Conservation (phyloP, 2,113 vertebrate genomes). For the Dissostichus mawsoni region DNA sequence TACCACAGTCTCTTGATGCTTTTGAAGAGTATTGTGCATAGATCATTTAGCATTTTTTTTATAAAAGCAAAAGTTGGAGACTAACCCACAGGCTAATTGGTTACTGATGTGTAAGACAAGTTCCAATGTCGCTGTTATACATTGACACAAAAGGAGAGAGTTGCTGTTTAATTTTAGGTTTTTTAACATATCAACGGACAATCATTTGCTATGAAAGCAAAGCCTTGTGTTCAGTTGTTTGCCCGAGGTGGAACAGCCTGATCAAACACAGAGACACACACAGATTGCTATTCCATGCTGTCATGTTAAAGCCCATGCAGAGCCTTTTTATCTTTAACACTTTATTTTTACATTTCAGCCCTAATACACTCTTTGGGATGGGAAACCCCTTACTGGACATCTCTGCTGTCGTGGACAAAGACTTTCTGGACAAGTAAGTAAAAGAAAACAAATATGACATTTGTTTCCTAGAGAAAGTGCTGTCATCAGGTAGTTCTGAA, state of each 20-base stretch:
- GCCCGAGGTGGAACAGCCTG: background rate
- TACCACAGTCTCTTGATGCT: background rate
- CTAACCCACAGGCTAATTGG: background rate
- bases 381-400: constrained; percentile 98
- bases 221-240: constrained; percentile 11
- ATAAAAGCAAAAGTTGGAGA: background rate
- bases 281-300: background rate
- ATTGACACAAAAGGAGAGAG: constrained; percentile 20
- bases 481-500: background rate
- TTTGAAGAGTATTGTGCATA: background rate
- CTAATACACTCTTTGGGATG: constrained; percentile 97
- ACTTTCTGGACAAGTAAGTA: constrained; percentile 97
- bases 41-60: background rate
- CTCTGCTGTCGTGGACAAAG: constrained; percentile 94
- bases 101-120: background rate
- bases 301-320: background rate
- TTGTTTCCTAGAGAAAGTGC: background rate
- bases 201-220: background rate
- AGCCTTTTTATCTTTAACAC: constrained; percentile 8
- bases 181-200: constrained; percentile 19
- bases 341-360: constrained; percentile 83
- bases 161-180: background rate
- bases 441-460: background rate
- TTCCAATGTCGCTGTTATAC: constrained; percentile 10
- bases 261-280: background rate